phyloP scores from a whole-genome alignment of 2,113 vertebrate species.

The Serilophus lunatus region DNA sequence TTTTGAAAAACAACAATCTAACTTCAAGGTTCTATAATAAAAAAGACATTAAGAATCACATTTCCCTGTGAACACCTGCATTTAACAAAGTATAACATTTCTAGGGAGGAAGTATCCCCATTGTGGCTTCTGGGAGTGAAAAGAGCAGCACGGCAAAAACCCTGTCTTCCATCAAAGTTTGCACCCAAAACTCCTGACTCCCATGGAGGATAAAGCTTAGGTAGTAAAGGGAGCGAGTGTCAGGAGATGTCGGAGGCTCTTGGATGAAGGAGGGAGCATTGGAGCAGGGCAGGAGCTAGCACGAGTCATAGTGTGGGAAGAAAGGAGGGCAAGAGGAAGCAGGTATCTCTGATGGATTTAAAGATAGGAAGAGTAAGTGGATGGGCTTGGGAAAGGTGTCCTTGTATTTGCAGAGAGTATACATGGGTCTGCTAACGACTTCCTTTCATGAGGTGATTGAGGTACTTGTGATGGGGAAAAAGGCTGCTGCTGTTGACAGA shows the following conservation, averaged over 20 bases:
- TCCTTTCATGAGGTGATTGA: not conserved
- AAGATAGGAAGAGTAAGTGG: not conserved
- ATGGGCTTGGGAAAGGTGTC: not conserved
- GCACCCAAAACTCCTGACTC: not conserved
- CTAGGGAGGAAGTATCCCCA: not conserved
- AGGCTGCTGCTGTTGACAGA: conserved; percentile 7
- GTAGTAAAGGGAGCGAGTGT: not conserved
- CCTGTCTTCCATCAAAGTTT: not conserved
- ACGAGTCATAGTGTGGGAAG: not conserved
- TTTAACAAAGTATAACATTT: not conserved
- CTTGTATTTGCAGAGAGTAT: not conserved
- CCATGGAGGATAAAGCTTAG: not conserved
- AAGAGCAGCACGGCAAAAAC: not conserved
- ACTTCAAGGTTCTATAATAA: not conserved
- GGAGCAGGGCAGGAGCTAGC: not conserved
- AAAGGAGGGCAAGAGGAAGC: not conserved
- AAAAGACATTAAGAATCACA: not conserved
- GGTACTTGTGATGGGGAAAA: not conserved
- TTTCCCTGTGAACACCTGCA: not conserved
- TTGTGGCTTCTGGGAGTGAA: not conserved
- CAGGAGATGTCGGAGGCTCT: not conserved
- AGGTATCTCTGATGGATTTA: not conserved
- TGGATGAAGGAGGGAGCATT: not conserved
- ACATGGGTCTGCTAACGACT: not conserved
- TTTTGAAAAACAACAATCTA: not conserved